phyloP scores from a whole-genome alignment of 2,888 invertebrate genomes.

The Drosophila kanekoi region DNA sequence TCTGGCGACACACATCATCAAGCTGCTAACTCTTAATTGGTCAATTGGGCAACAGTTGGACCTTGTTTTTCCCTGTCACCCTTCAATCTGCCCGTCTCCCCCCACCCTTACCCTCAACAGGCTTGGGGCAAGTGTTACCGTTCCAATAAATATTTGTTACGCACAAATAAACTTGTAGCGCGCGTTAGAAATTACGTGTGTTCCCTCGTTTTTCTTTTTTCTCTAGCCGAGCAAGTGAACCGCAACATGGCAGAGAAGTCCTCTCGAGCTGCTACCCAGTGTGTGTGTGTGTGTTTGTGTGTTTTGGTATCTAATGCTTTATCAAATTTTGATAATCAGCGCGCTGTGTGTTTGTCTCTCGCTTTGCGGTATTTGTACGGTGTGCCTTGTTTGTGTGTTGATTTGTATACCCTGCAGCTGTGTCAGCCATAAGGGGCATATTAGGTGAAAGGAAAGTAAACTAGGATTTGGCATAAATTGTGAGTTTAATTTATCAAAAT shows the following conservation, averaged over 20 bases:
- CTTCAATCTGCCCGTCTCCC: neutral
- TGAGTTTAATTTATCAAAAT: neutral
- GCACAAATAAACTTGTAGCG: slow-evolving; percentile 77
- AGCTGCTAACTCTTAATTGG: slow-evolving; percentile 67
- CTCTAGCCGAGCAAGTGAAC: slow-evolving; percentile 61
- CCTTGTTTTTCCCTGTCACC: slow-evolving; percentile 18
- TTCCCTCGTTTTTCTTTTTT: slow-evolving; percentile 4
- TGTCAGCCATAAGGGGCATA: neutral
- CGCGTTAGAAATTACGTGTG: slow-evolving; percentile 66
- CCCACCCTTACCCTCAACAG: neutral
- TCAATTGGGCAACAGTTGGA: slow-evolving; percentile 70
- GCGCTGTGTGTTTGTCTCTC: slow-evolving; percentile 60
- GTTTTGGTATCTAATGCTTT: slow-evolving; percentile 65
- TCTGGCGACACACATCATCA: slow-evolving; percentile 63
- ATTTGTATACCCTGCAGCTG: slow-evolving; percentile 47
- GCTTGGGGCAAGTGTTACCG: slow-evolving; percentile 74
- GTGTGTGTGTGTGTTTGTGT: slow-evolving; percentile 34
- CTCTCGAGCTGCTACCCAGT: slow-evolving; percentile 34
- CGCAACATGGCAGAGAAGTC: slow-evolving; percentile 51
- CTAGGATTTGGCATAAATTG: neutral
- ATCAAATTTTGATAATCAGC: slow-evolving; percentile 77
- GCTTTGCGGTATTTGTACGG: slow-evolving; percentile 54
- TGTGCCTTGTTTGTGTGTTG: slow-evolving; percentile 59
- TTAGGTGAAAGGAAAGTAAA: neutral
- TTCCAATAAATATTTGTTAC: slow-evolving; percentile 82